phyloP scores from a whole-genome alignment of 2,888 invertebrate genomes.

The Anoplius nigerrimus region DNA sequence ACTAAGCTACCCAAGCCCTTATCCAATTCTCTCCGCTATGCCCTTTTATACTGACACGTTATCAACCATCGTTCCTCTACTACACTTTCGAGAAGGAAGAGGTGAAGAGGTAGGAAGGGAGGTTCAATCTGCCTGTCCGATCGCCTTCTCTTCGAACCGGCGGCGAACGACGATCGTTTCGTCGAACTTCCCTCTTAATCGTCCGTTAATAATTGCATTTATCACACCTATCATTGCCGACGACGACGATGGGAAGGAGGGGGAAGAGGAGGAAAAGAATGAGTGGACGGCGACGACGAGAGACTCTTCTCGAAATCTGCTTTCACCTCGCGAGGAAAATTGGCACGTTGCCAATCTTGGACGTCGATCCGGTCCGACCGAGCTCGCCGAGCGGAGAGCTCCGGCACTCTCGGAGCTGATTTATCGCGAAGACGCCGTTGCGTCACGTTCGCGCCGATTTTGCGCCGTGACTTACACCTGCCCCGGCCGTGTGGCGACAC shows the following conservation, averaged over 20 bases:
- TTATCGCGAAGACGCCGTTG: slow-evolving; percentile 47
- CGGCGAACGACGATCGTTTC: slow-evolving; percentile 36
- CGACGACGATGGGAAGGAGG: no score
- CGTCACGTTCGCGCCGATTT: slow-evolving; percentile 42
- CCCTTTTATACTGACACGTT: no score
- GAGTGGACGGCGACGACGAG: background rate
- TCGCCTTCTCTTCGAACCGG: slow-evolving; percentile 49
- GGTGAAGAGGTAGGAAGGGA: slow-evolving; percentile 33
- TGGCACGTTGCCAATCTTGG: slow-evolving; percentile 62
- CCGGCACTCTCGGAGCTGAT: slow-evolving; percentile 39
- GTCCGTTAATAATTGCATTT: slow-evolving; percentile 75
- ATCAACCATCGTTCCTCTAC: no score
- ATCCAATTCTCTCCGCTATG: no score
- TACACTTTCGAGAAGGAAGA: no score
- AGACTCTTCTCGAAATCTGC: slow-evolving; percentile 59
- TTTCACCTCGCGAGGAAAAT: slow-evolving; percentile 65
- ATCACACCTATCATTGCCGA: slow-evolving; percentile 71
- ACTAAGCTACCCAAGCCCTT: no score
- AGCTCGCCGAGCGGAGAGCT: slow-evolving; percentile 8
- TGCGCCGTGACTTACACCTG: slow-evolving; percentile 45
- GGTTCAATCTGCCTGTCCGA: slow-evolving; percentile 62
- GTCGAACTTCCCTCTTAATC: slow-evolving; percentile 70
- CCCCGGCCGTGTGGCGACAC: slow-evolving; percentile 21
- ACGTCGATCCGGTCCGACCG: slow-evolving; percentile 50
- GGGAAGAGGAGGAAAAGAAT: no score